These are phyloP conservation scores for Microplitis manilae DNA, from an alignment of 2,888 invertebrate genomes.

Conservation along the genomic window DNA sequence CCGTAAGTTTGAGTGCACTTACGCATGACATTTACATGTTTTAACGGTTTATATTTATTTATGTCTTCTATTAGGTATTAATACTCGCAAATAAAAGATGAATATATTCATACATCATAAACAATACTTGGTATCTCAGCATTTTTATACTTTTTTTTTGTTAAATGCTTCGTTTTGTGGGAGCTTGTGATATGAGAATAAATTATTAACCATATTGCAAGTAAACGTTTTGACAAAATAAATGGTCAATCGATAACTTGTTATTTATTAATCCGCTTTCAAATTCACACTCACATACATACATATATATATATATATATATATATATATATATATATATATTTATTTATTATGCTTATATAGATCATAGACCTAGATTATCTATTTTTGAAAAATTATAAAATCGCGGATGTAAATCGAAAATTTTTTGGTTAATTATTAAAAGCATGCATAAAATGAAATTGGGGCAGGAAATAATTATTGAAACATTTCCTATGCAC, in stretches of 20 bases:
- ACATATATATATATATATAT: too few species aligned
- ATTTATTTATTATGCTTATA: too few species aligned
- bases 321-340: too few species aligned
- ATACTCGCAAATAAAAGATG: background rate
- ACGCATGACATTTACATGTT: background rate
- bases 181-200: background rate
- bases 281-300: too few species aligned
- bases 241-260: constrained; percentile 6
- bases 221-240: background rate
- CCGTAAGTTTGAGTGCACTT: background rate
- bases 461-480: constrained; percentile 30
- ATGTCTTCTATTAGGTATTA: background rate
- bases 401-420: too few species aligned
- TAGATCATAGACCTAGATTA: too few species aligned
- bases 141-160: background rate
- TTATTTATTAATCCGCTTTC: constrained; percentile 8
- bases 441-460: background rate
- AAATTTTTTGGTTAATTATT: background rate
- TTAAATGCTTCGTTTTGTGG: background rate
- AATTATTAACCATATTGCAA: background rate
- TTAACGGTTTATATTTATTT: background rate
- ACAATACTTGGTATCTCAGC: background rate
- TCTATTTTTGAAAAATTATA: too few species aligned
- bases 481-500: constrained; percentile 20
- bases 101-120: background rate